Percentiles rank a stretch among this genome's conserved stretches.
Conservation (phyloP, 2,888 invertebrate species). For the Bugulina stolonifera region DNA sequence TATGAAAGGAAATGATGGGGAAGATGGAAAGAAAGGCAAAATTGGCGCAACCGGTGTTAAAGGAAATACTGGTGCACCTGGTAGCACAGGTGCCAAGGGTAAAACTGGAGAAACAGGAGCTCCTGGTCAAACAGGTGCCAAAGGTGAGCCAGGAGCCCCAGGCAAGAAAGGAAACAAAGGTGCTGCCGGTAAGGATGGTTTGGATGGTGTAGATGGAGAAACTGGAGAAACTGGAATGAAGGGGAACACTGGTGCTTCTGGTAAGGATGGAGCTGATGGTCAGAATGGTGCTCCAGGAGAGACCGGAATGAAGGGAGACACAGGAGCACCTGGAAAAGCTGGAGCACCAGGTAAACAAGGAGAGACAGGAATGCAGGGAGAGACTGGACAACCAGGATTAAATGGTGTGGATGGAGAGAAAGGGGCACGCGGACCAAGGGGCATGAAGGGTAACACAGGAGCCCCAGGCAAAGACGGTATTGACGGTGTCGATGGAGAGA, state of each 20-base stretch:
- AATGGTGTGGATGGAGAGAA: slow-evolving; percentile 2
- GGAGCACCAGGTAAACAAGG: not conserved
- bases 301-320: not conserved
- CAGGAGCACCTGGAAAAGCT: not conserved
- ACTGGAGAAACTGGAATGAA: not conserved
- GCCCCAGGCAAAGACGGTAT: slow-evolving; percentile 4
- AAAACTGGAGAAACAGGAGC: not conserved
- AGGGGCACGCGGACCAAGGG: not conserved
- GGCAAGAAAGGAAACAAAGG: slow-evolving; percentile 21
- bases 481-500: slow-evolving; percentile 3
- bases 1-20: not conserved
- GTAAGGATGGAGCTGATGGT: slow-evolving; percentile 14
- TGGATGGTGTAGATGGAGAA: not conserved
- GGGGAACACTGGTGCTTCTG: not conserved
- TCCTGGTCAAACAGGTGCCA: not conserved
- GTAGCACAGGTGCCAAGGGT: not conserved
- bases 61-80: slow-evolving; percentile 7
- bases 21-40: not conserved
- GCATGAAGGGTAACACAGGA: slow-evolving; percentile 7
- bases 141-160: slow-evolving; percentile 11
- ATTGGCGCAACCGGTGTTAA: not conserved
- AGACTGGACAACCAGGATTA: not conserved
- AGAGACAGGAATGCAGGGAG: not conserved
- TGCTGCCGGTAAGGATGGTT: slow-evolving; percentile 15
- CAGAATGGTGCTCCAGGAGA: not conserved